Conservation (phyloP, 2,797 vertebrate genomes). For the Craterocephalus amniculus region DNA sequence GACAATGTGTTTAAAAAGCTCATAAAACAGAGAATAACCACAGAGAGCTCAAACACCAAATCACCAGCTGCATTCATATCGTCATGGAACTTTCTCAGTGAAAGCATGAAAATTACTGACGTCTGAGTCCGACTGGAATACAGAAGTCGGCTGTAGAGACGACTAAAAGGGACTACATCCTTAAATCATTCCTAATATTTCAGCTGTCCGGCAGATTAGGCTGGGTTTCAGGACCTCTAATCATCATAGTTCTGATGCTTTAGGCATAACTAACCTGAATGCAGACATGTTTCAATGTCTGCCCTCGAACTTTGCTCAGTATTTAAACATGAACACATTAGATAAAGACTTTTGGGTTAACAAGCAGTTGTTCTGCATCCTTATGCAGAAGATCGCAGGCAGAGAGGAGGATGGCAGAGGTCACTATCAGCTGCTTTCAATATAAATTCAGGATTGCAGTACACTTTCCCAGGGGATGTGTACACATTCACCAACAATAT, state of each 20-base stretch:
- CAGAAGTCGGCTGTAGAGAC: constrained; percentile 23
- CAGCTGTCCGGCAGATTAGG: constrained; percentile 10
- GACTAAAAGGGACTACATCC: neutral
- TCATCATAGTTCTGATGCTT: constrained; percentile 15
- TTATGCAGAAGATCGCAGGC: constrained; percentile 12
- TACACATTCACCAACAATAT: neutral
- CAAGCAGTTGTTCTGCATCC: constrained; percentile 17
- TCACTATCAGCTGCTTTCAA: constrained; percentile 8
- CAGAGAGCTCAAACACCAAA: constrained; percentile 47
- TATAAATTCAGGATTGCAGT: neutral
- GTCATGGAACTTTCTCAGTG: constrained; percentile 64
- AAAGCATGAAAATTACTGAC: constrained; percentile 46
- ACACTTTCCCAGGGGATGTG: neutral
- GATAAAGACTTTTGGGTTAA: constrained; percentile 27
- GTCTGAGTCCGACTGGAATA: constrained; percentile 34
- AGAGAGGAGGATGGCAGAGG: neutral
- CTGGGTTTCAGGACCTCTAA: neutral
- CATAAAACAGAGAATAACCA: constrained; percentile 65
- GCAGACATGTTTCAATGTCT: constrained; percentile 6
- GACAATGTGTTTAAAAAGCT: constrained; percentile 64
- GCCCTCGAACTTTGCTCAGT: constrained; percentile 6
- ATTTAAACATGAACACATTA: constrained; percentile 5
- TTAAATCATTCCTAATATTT: neutral
- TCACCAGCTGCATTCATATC: constrained; percentile 52
- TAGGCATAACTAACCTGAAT: neutral